Evolutionary conservation across 1,140 invertebrate genomes (phyloP).

Genomic region (Danaus melanippus): DNA sequence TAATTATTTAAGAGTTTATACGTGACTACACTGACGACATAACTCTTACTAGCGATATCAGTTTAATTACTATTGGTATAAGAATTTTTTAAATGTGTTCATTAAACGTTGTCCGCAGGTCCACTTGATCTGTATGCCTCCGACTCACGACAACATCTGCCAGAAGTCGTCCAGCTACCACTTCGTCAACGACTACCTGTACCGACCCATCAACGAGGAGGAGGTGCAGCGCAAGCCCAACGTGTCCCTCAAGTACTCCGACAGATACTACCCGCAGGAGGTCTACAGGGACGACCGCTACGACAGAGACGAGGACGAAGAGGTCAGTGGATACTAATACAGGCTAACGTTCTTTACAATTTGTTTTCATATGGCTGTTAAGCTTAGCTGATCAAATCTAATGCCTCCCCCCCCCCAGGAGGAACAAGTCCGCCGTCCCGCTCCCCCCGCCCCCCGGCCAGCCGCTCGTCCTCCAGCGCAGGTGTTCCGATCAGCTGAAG

Average conservation of each 20-base stretch:
- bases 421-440: slow-evolving; percentile 36
- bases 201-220: slow-evolving; percentile 88
- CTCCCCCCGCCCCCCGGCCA: slow-evolving; percentile 34
- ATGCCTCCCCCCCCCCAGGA: slow-evolving; percentile 22
- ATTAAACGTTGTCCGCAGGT: slow-evolving; percentile 71
- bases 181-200: slow-evolving; percentile 94
- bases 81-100: no score
- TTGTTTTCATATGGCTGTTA: neutral
- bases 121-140: slow-evolving; percentile 94
- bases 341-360: neutral
- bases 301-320: slow-evolving; percentile 75
- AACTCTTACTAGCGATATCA: no score
- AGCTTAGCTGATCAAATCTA: no score
- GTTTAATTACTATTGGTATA: no score
- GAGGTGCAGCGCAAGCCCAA: slow-evolving; percentile 87
- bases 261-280: slow-evolving; percentile 84
- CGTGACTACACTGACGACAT: neutral
- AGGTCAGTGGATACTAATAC: slow-evolving; percentile 23
- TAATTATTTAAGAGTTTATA: neutral
- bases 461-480: slow-evolving; percentile 68
- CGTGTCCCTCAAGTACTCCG: slow-evolving; percentile 87
- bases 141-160: slow-evolving; percentile 90
- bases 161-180: slow-evolving; percentile 91
- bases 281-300: slow-evolving; percentile 81
- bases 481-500: slow-evolving; percentile 87